These are phyloP conservation scores for Willowsia nigromaculata DNA, from an alignment of 2,888 invertebrate species.

Conservation along the genomic window DNA sequence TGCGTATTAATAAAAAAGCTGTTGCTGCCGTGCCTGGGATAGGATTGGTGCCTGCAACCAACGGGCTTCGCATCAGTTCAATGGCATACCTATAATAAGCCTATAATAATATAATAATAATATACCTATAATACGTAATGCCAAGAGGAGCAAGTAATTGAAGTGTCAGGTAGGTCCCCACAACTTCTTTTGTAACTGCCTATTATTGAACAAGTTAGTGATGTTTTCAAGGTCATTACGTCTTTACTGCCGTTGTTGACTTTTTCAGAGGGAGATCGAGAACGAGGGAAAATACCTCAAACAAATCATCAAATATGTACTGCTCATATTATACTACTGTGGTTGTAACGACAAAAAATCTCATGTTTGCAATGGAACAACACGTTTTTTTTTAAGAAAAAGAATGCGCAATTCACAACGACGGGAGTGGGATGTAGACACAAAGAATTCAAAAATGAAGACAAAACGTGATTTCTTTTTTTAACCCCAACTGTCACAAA, in stretches of 20 bases:
- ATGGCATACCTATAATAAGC: background rate
- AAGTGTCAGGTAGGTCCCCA: constrained; percentile 58
- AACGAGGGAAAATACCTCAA: background rate
- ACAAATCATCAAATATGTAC: background rate
- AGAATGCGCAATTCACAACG: background rate
- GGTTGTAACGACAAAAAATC: background rate
- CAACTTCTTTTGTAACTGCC: background rate
- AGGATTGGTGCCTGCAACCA: background rate
- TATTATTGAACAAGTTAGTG: constrained; percentile 8
- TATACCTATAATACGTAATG: background rate
- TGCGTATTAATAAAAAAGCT: constrained; percentile 19
- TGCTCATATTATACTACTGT: background rate
- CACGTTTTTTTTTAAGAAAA: background rate
- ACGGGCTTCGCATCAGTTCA: background rate
- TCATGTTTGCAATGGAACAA: background rate
- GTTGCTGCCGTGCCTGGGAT: background rate
- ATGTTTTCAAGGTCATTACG: constrained; percentile 50
- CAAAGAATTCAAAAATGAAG: background rate
- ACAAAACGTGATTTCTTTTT: background rate
- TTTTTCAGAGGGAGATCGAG: background rate
- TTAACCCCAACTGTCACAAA: background rate
- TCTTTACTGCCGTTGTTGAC: constrained; percentile 1
- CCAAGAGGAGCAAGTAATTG: background rate
- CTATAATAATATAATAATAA: background rate
- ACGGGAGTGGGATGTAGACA: background rate